A percentile compares a stretch with the other conserved stretches of the same genome.
Conservation (phyloP, 2,888 invertebrate species). For the Tipula helvola region DNA sequence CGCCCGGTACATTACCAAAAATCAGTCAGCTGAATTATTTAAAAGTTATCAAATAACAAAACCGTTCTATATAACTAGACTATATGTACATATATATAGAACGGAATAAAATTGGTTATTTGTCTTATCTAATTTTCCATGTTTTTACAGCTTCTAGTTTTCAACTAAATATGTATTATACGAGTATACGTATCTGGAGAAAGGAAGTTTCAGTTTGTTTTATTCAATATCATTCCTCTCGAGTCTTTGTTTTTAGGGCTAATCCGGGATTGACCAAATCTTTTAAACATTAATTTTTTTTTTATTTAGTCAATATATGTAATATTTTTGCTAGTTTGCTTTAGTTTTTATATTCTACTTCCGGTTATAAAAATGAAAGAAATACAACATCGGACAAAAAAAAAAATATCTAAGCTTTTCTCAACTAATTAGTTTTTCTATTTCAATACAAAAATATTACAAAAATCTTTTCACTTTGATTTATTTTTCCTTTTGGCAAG, state of each 20-base stretch:
- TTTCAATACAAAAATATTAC: neutral
- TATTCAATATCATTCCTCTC: neutral
- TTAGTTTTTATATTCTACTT: neutral
- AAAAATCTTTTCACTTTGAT: neutral
- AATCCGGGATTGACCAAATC: neutral
- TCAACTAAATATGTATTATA: no score
- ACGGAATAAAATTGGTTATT: neutral
- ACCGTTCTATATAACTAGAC: neutral
- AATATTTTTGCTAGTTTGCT: neutral
- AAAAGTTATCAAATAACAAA: neutral
- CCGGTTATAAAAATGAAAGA: neutral
- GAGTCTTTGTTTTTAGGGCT: neutral
- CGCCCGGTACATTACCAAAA: neutral
- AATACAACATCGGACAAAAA: neutral
- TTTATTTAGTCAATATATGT: neutral
- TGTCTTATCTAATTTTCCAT: neutral
- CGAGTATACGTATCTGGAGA: no score
- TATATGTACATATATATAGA: neutral
- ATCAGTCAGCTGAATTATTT: neutral
- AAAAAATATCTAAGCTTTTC: neutral
- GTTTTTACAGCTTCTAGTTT: neutral
- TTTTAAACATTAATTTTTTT: neutral
- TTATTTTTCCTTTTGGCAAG: neutral
- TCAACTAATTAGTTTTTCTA: neutral
- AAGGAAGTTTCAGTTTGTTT: no score